Base-by-base conservation (phyloP, 1,140 invertebrate genomes). In the Anagrus nilaparvatae region DNA sequence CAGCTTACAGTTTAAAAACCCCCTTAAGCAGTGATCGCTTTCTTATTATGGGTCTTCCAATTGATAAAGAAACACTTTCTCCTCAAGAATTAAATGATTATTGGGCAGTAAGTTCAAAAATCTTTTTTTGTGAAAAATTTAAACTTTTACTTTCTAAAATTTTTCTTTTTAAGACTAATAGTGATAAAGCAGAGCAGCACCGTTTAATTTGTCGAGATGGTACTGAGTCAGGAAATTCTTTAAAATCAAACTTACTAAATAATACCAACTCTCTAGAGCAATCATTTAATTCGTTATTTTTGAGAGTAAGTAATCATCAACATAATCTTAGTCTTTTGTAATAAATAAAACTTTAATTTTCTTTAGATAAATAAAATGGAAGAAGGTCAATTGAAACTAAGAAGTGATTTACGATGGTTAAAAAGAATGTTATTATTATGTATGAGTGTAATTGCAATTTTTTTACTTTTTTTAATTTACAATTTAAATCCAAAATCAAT, bases 11-110 rank as follows among this genome's bases (percentile, higher is more conserved):
- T 49, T 43, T 73, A 16, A 65, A 70, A 20, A 66, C 67, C 36
- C 53, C 79, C 21, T 60, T 73, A 5, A 69, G 72, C 46, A 60
- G 59, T 45, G 80, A 82, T 54, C 81, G 79, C 60, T 84, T 84
- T 61, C 65, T 83, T 25, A 67, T 84, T 18, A 79, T 82, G 74
- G 76, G 76, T 51, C 70, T 79, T 52, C 66, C 73, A 13, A 52
- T 79, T 14, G 58, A 67, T 37, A 18, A 17, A 14, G 52, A 59
- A 8, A 63, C 69, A 40, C 49, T 68, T 29, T 58, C 63, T 10
- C 44, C 57, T 30, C 54, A 65, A 36, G 74, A 77, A 52, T 52
- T 79, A 27, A 44, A 59, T 14, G 69, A 77, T 33, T 56, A 82
- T 19, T 84, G 79, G 78, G 81, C 77, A 71, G 75, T 77, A 67